Evolutionary conservation across 2,888 invertebrate species (phyloP).

Genomic region (Pammene aurita): DNA sequence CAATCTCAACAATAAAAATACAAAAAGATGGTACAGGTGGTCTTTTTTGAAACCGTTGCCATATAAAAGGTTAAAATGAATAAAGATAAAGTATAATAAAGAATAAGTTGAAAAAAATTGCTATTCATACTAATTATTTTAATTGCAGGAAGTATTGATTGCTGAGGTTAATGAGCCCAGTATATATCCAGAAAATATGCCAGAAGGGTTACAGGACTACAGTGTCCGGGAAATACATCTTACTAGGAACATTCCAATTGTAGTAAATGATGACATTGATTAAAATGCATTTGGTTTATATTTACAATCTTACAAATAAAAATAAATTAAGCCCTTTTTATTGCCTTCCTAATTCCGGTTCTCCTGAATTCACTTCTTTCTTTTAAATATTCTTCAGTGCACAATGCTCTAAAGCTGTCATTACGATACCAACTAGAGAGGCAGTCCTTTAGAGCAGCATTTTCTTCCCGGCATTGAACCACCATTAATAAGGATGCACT

Average conservation of each 20-base stretch:
- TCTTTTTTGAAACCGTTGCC: no score
- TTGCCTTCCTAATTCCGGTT: slow-evolving; percentile 88
- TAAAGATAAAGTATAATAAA: no score
- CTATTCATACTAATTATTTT: not conserved
- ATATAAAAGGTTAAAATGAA: no score
- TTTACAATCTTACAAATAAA: slow-evolving; percentile 51
- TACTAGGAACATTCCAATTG: slow-evolving; percentile 79
- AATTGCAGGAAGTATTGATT: slow-evolving; percentile 86
- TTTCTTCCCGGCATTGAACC: slow-evolving; percentile 89
- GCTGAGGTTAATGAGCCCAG: slow-evolving; percentile 80
- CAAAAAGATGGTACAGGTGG: no score
- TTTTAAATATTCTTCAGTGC: slow-evolving; percentile 90
- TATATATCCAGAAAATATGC: slow-evolving; percentile 62
- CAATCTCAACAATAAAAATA: no score
- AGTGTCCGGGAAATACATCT: slow-evolving; percentile 86
- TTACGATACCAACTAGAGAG: slow-evolving; percentile 89
- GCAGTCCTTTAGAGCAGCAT: slow-evolving; percentile 87
- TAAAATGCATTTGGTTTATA: slow-evolving; percentile 56
- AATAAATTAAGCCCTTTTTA: slow-evolving; percentile 66
- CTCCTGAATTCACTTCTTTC: slow-evolving; percentile 91
- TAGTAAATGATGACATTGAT: slow-evolving; percentile 71
- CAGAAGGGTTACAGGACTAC: slow-evolving; percentile 81
- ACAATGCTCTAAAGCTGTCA: slow-evolving; percentile 88
- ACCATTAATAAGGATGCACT: slow-evolving; percentile 87
- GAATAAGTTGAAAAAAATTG: no score